Percentiles rank a stretch among this genome's conserved stretches.
These are phyloP conservation scores for Pterostichus madidus DNA, from an alignment of 2,888 invertebrate genomes.

Conservation along the genomic window DNA sequence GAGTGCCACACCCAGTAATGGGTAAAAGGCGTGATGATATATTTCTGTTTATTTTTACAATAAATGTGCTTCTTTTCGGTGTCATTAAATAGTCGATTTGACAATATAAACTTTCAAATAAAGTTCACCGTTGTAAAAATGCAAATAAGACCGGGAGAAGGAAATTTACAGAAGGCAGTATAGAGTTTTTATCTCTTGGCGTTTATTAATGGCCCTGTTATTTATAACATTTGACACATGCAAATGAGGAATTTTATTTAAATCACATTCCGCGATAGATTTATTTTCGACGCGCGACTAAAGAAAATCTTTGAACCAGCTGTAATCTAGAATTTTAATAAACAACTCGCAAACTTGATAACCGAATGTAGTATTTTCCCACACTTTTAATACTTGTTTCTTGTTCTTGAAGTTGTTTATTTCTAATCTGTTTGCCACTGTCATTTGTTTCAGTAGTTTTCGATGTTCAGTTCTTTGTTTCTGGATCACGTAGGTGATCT, in stretches of 20 bases:
- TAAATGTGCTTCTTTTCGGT: not conserved
- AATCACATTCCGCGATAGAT: conserved; percentile 53
- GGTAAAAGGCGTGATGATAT: no score
- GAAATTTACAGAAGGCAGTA: conserved; percentile 46
- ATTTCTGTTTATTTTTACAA: no score
- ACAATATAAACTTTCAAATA: conserved; percentile 34
- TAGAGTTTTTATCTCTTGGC: conserved; percentile 43
- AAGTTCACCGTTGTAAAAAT: conserved; percentile 36
- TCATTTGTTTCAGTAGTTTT: no score
- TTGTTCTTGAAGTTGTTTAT: no score
- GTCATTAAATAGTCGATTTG: conserved; percentile 11
- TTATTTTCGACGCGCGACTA: conserved; percentile 23
- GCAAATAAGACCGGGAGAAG: conserved; percentile 26
- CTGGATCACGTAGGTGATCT: not conserved
- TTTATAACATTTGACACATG: conserved; percentile 63
- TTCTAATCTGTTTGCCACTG: no score
- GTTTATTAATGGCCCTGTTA: conserved; percentile 51
- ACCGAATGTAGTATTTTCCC: conserved; percentile 36
- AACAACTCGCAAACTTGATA: conserved; percentile 28
- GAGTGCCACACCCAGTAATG: no score
- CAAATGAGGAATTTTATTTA: conserved; percentile 60
- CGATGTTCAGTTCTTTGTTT: no score
- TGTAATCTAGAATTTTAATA: conserved; percentile 58
- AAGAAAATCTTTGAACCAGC: conserved; percentile 9
- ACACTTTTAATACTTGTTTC: conserved; percentile 28